Evolutionary conservation across 2,797 vertebrate genomes (phyloP).

Genomic region (Peromyscus melanophrys): DNA sequence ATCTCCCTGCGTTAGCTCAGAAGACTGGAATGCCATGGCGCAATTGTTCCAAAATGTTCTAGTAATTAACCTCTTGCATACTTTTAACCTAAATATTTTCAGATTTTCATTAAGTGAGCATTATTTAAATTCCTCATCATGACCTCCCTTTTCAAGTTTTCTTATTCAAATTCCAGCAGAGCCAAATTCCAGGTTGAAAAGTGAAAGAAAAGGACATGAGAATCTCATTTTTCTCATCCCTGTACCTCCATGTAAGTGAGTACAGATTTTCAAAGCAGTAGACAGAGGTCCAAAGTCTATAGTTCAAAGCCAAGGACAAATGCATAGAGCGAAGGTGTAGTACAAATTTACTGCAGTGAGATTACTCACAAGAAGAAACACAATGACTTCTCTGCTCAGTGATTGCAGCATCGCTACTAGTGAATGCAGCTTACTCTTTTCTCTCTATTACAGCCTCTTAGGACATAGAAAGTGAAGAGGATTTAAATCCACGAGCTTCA

Average conservation of each 20-base stretch:
- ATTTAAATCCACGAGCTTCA: not conserved
- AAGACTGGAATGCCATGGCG: not conserved
- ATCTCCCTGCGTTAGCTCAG: not conserved
- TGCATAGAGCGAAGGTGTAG: not conserved
- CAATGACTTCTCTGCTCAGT: not conserved
- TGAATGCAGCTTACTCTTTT: not conserved
- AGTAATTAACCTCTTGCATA: constrained; percentile 48
- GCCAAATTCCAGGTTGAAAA: constrained; percentile 10
- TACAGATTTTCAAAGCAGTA: constrained; percentile 20
- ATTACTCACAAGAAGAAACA: constrained; percentile 8
- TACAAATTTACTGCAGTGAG: constrained; percentile 20
- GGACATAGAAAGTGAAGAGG: constrained; percentile 11
- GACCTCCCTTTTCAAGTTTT: not conserved
- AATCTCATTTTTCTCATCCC: constrained; percentile 41
- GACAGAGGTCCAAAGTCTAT: constrained; percentile 7
- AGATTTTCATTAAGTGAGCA: constrained; percentile 2
- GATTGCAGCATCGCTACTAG: not conserved
- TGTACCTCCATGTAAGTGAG: not conserved
- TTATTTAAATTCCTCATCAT: constrained; percentile 45
- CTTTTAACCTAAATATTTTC: constrained; percentile 34
- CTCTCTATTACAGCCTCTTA: not conserved
- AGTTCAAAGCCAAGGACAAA: constrained; percentile 44
- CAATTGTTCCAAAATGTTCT: constrained; percentile 4
- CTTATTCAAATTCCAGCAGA: not conserved
- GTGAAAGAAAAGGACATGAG: not conserved